Evolutionary conservation across 1,140 invertebrate species (phyloP).

Genomic region (Chlorops oryzae): DNA sequence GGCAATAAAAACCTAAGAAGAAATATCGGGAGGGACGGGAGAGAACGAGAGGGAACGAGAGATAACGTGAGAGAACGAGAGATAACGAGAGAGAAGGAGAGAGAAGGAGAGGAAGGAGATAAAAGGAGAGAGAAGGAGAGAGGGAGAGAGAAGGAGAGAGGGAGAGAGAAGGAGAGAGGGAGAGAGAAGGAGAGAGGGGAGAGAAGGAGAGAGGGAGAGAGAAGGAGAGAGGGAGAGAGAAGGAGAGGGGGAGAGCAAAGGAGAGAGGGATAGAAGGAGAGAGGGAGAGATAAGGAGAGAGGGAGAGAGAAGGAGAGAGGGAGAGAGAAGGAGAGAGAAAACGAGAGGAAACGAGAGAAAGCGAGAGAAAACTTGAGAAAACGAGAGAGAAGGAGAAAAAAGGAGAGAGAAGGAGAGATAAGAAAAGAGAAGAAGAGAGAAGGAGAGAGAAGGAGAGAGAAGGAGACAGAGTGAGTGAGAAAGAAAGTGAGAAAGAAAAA

Average conservation of each 20-base stretch:
- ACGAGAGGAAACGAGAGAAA: background rate
- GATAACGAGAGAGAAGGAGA: background rate
- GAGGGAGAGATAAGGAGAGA: background rate
- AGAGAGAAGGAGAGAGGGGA: background rate
- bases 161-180: background rate
- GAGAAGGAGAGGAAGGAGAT: background rate
- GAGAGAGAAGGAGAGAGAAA: background rate
- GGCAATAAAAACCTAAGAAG: background rate
- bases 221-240: background rate
- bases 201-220: background rate
- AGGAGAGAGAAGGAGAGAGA: background rate
- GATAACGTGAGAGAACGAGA: too few species aligned
- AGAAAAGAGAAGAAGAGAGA: background rate
- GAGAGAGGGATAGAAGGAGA: background rate
- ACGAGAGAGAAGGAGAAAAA: background rate
- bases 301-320: background rate
- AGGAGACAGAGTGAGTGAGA: background rate
- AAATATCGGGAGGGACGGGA: background rate
- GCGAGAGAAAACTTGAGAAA: background rate
- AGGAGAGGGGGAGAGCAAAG: background rate
- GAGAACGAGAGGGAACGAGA: too few species aligned
- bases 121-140: background rate
- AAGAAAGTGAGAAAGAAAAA: background rate
- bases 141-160: background rate
- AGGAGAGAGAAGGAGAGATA: background rate